A percentile compares a stretch with the other conserved stretches of the same genome.
phyloP scores from a whole-genome alignment of 2,113 vertebrate species.

The Anseranas semipalmata region DNA sequence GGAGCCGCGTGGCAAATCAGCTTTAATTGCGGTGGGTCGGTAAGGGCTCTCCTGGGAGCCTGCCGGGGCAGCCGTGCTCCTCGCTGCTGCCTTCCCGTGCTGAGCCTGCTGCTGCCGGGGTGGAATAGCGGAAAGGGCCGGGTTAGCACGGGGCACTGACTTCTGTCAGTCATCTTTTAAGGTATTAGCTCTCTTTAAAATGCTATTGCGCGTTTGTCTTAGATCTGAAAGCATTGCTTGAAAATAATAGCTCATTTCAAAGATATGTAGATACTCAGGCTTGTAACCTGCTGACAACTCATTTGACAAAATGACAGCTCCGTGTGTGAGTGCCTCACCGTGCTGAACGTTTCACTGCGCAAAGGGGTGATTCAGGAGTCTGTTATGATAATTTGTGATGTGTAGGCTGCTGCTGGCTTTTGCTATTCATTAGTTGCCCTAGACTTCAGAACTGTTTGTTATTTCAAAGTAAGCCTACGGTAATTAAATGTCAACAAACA shows the following conservation, averaged over 20 bases:
- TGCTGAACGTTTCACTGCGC: neutral
- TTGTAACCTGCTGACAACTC: neutral
- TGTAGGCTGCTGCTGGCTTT: neutral
- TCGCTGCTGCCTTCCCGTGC: fast-evolving
- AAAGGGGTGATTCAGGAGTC: neutral
- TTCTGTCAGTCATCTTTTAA: neutral
- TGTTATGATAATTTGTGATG: neutral
- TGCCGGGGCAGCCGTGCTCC: neutral
- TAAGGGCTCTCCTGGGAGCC: neutral
- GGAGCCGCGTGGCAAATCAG: fast-evolving
- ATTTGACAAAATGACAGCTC: neutral
- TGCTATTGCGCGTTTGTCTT: neutral
- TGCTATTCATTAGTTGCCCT: neutral
- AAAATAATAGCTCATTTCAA: neutral
- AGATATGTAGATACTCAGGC: neutral
- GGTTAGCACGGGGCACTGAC: fast-evolving
- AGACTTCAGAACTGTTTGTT: neutral
- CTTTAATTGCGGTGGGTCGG: fast-evolving
- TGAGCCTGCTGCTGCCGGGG: fast-evolving
- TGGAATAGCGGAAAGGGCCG: neutral
- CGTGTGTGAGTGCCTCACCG: fast-evolving
- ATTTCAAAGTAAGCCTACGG: neutral
- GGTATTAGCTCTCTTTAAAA: neutral
- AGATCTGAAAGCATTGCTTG: neutral
- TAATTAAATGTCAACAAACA: neutral